phyloP scores from a whole-genome alignment of 2,797 vertebrate genomes.

The Cossypha dichroa region DNA sequence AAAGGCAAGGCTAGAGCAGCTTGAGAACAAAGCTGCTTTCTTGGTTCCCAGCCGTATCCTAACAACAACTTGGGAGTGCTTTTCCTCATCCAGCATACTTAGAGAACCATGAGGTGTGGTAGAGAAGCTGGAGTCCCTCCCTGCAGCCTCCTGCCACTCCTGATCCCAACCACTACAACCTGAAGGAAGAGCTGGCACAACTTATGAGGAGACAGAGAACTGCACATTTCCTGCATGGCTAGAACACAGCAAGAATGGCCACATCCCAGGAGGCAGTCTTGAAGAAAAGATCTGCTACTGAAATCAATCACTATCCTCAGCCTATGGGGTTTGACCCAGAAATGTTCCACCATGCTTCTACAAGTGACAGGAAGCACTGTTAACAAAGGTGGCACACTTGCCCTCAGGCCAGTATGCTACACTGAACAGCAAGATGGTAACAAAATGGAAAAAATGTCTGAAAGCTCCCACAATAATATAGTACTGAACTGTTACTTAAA shows the following conservation, averaged over 20 bases:
- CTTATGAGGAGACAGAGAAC: background rate
- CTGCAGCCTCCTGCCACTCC: background rate
- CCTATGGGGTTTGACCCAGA: background rate
- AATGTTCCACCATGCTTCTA: background rate
- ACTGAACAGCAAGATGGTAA: background rate
- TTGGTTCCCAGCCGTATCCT: too few relatives aligned
- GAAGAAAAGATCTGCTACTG: background rate
- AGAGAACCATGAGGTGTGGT: accelerated
- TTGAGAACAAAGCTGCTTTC: too few relatives aligned
- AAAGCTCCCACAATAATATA: background rate
- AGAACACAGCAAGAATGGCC: background rate
- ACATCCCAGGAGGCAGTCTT: background rate
- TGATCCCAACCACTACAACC: background rate
- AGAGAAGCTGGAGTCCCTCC: background rate
- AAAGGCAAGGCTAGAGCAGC: too few relatives aligned
- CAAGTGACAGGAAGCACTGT: background rate
- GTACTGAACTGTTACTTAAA: background rate
- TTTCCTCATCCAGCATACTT: background rate
- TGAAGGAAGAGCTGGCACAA: background rate
- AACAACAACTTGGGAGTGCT: background rate
- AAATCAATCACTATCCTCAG: background rate
- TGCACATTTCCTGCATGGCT: background rate
- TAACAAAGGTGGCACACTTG: background rate
- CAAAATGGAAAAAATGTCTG: background rate
- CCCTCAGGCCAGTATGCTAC: background rate